These are phyloP conservation scores for Echeneis naucrates DNA, from an alignment of 2,797 vertebrate species.

Conservation along the genomic window DNA sequence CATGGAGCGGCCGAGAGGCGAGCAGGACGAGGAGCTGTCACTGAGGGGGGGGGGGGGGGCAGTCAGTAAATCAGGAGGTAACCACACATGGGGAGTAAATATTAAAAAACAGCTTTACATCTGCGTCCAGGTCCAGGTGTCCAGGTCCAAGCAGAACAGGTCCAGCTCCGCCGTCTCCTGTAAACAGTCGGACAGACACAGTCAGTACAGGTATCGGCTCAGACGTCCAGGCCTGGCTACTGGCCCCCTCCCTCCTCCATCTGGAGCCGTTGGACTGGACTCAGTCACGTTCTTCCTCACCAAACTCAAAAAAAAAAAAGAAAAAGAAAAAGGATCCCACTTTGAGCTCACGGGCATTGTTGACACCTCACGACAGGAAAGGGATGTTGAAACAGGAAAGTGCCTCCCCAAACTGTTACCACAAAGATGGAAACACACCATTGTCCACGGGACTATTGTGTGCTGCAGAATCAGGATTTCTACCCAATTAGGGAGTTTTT, in stretches of 20 bases:
- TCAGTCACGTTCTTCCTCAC: not conserved
- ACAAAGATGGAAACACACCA: constrained; percentile 3
- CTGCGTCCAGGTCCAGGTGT: constrained; percentile 93
- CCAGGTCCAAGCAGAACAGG: constrained; percentile 92
- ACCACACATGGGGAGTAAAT: no score
- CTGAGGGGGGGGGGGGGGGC: constrained; percentile 50
- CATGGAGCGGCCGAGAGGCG: constrained; percentile 91
- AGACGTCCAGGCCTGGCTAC: not conserved
- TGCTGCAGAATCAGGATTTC: not conserved
- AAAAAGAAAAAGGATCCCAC: constrained; percentile 11
- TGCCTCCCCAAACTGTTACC: constrained; percentile 44
- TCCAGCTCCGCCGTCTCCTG: constrained; percentile 92
- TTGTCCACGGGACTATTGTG: constrained; percentile 11
- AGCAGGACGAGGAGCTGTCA: constrained; percentile 31
- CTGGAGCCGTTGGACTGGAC: not conserved
- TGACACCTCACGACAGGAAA: constrained; percentile 49
- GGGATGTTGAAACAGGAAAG: constrained; percentile 65
- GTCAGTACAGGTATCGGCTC: not conserved
- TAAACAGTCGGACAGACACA: constrained; percentile 16
- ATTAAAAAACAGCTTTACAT: constrained; percentile 80
- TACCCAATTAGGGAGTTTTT: no score
- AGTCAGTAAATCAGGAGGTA: not conserved
- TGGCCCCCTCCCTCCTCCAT: not conserved
- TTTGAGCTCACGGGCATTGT: not conserved
- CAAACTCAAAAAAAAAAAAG: constrained; percentile 16